Evolutionary conservation across 2,113 vertebrate species (phyloP), one percentile per base, ranked within the genome.

Genomic region (Abramis brama): DNA sequence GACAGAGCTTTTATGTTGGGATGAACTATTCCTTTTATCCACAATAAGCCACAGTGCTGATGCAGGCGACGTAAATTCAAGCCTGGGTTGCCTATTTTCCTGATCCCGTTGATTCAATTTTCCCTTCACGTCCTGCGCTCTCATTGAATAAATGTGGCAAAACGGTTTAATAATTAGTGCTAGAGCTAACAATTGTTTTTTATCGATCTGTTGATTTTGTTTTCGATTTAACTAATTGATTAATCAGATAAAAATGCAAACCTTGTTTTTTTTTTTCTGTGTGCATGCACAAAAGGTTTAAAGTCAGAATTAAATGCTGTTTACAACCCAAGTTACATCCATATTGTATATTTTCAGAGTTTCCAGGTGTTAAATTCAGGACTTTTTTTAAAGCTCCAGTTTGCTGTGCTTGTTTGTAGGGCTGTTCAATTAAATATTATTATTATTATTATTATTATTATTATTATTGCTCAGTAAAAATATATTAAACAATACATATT

Each of bases 1-100:
- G 50, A 77, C 50, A 55, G 75, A 55, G 17, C 47, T 55, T 77
- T 55, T 77, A 55, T 77, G 47, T 55, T 75, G 12, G 73, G n/a
- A 27, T 50, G 43, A 75, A 75, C n/a, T 75, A 27, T 25, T 75
- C 43, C 73, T 75, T 43, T 75, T 25, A 68, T 33, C 5, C 6
- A 33, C 27, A 33, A 33, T 13, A 68, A 75, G n/a, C 43, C 43
- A 50, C 73, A 75, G 73, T 27, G 12, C 43, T n/a, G 21, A n/a
- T 43, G 10, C 5, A 21, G 11, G 21, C 0, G 39, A n/a, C 2
- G 9, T 0, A 21, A 11, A 21, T 45, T 45, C 21, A 70, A 36
- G 30, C 15, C 6, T 66, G 27, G 27, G 27, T 70, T 36, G 30
- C 30, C 9, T 9, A 15, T n/a, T 74, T 27, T 25, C 3, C 23